Base-by-base conservation (phyloP, 2,797 vertebrate genomes). In the Erethizon dorsatum region DNA sequence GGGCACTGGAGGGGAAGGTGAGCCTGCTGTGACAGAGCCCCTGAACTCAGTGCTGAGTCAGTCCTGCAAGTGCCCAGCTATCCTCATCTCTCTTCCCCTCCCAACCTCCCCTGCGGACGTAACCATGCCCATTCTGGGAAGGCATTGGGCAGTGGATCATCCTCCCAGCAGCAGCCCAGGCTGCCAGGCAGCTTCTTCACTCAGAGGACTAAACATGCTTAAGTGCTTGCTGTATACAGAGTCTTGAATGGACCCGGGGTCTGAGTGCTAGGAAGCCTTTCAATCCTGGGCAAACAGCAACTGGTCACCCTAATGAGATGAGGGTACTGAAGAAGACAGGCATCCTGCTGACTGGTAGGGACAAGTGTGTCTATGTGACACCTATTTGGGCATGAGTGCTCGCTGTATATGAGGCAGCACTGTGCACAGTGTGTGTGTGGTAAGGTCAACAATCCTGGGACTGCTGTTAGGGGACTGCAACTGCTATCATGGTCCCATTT, bases 21-120 rank as follows among this genome's bases (percentile, higher is more conserved):
- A 88, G 79, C 97, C 57, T 95, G 97, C 95, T 4, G 0, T 80
- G 90, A 95, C 97, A 97, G 61, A 94, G 75, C 73, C 94, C 84
- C 80, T 73, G 65, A 37, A 63, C 61, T 88, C 96, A 88, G 88
- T 4, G 71, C 61, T 97, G 90, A 95, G 83, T 97, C 97, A 95
- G 61, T 13, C 20, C 28, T 75, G 37, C 22, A 3, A 15, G 91
- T 73, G 50, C 37, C 20, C 71, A 67, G 41, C 13, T 26, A 67
- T 37, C 37, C 22, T 12, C 31, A 0, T 57, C 47, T 71, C 33
- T 54, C n/a, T 28, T 91, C n/a, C 45, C 54, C 88, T 71, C 45
- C 78, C 41, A n/a, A 31, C 4, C 52, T 78, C 61, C 52, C 54
- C 26, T 37, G 6, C 1, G 0, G 9, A 57, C 45, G 31, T 47